Base-by-base conservation (phyloP, 2,113 vertebrate genomes). In the Leptosomus discolor region DNA sequence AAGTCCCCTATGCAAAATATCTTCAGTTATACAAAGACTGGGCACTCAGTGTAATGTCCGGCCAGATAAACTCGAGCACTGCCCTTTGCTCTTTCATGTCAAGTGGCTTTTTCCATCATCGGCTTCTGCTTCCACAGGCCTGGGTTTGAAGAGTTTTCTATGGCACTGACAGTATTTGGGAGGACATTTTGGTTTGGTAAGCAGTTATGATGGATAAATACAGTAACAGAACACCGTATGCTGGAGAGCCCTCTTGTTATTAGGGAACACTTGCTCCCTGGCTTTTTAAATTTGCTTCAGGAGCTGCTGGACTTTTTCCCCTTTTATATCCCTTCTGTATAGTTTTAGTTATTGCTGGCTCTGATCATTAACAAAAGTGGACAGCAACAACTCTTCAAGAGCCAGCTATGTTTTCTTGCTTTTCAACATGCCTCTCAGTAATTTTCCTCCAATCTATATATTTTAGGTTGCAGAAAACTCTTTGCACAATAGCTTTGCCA, bases 1-100 rank as follows among this genome's bases (percentile, higher is more conserved):
- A 71, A 92, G n/a, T 78, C 83, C 48, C 51, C 87, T 51, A 89
- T 78, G 61, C 86, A 94, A 92, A 95, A 82, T 65, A 84, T 54
- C 65, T 87, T 79, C 74, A 48, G 84, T 82, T 90, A 36, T 34
- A 87, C 77, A 76, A 78, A 89, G 65, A 65, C 23, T 39, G 60
- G 24, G 30, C 32, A 81, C 23, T 24, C 30, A 34, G 32, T 9
- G 32, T 67, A 39, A 92, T 27, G 36, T 78, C 61, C 83, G 86
- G 69, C n/a, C 73, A 87, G 30, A 56, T 46, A 79, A 87, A 85
- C 29, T 53, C 3, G 2, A 79, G 34, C 27, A 21, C 27, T 82
- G 81, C 45, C 77, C 77, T 92, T 91, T 85, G 85, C 45, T 79
- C 70, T 87, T 89, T 37, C 80, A 82, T 3, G 4, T 48, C 65